Percentiles rank a stretch among this genome's conserved stretches.
Conservation (phyloP, 1,140 invertebrate species). For the Stratiolaelaps scimitus region DNA sequence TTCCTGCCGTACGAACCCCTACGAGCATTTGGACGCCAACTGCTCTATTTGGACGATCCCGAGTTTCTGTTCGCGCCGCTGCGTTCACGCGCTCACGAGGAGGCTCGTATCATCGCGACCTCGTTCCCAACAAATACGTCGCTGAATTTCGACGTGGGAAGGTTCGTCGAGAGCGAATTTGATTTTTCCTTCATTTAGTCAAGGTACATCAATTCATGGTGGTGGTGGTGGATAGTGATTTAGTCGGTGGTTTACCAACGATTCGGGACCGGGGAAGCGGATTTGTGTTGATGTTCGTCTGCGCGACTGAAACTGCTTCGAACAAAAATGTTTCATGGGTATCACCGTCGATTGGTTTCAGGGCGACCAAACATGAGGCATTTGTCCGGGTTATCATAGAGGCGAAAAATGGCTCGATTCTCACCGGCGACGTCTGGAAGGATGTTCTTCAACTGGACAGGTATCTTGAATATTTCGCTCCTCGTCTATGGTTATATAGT, state of each 20-base stretch:
- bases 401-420: neutral
- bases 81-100: conserved; percentile 55
- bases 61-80: conserved; percentile 80
- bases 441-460: neutral
- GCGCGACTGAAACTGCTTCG: neutral
- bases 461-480: no score
- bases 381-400: conserved; percentile 15
- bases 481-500: no score
- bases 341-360: neutral
- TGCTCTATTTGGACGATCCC: conserved; percentile 53
- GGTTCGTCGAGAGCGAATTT: no score
- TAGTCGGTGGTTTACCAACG: neutral
- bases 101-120: conserved; percentile 59
- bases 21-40: no score
- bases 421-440: neutral
- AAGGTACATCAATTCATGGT: neutral
- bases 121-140: conserved; percentile 34
- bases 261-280: neutral
- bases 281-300: neutral
- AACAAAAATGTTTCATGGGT: no score
- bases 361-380: conserved; percentile 16
- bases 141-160: conserved; percentile 34
- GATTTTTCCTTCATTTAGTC: neutral
- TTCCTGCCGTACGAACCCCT: no score
- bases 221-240: neutral